Evolutionary conservation across 2,113 vertebrate genomes (phyloP).

Genomic region (Leucoraja erinaceus): DNA sequence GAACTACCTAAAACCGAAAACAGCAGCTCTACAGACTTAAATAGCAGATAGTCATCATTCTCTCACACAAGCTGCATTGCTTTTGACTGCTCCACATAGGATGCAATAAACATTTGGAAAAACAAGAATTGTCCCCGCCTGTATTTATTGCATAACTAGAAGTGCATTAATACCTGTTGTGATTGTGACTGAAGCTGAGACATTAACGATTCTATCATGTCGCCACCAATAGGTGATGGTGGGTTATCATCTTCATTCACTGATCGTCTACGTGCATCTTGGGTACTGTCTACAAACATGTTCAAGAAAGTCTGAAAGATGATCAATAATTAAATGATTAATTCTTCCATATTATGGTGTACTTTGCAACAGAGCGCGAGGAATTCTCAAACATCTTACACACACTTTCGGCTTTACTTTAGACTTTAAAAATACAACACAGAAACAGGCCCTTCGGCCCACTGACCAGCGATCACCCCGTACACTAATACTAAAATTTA

Average conservation of each 20-base stretch:
- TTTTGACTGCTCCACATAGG: not conserved
- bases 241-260: conserved; percentile 97
- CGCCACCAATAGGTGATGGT: conserved; percentile 88
- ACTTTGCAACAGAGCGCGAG: not conserved
- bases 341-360: not conserved
- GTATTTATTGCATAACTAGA: not conserved
- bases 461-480: too few relatives aligned
- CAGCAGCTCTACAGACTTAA: too few relatives aligned
- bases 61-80: not conserved
- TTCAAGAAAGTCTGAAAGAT: conserved; percentile 83
- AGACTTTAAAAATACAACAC: too few relatives aligned
- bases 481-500: too few relatives aligned
- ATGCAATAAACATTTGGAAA: not conserved
- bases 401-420: too few relatives aligned
- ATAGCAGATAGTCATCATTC: not conserved
- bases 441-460: too few relatives aligned
- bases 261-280: conserved; percentile 87
- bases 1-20: not conserved
- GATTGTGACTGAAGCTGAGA: conserved; percentile 74
- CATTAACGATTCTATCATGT: conserved; percentile 87
- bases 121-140: not conserved
- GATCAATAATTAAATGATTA: not conserved
- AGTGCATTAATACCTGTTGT: conserved; percentile 59
- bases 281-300: conserved; percentile 98
- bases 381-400: not conserved